Evolutionary conservation across 2,113 vertebrate species (phyloP).

Genomic region (Oxygymnocypris stewartii): DNA sequence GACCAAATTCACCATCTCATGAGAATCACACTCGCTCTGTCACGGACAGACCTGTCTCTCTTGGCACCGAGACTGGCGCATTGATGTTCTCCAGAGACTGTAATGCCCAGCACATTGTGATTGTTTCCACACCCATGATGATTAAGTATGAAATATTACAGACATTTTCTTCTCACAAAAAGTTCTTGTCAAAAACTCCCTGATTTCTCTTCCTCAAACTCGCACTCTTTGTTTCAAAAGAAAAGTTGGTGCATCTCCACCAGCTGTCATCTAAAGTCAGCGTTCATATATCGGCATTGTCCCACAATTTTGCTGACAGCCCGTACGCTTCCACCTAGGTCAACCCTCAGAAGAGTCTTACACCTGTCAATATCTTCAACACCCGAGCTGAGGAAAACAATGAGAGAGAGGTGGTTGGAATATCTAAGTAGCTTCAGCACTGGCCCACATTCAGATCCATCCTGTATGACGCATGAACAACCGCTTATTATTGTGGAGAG

Average conservation of each 20-base stretch:
- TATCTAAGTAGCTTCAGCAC: conserved; percentile 75
- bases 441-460: conserved; percentile 67
- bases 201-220: not conserved
- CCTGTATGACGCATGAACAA: conserved; percentile 58
- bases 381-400: conserved; percentile 56
- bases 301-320: conserved; percentile 52
- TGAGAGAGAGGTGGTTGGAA: conserved; percentile 60
- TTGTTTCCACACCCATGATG: conserved; percentile 43
- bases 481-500: conserved; percentile 60
- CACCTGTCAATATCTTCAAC: conserved; percentile 78
- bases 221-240: not conserved
- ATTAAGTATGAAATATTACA: conserved; percentile 39
- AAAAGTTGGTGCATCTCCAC: conserved; percentile 39
- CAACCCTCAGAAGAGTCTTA: conserved; percentile 60
- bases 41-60: conserved; percentile 29
- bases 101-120: conserved; percentile 13
- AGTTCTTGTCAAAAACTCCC: conserved; percentile 17
- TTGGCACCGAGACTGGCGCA: conserved; percentile 17
- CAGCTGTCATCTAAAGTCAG: conserved; percentile 55
- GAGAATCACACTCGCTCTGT: conserved; percentile 42
- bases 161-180: conserved; percentile 25
- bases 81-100: conserved; percentile 23
- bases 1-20: conserved; percentile 34
- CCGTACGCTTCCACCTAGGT: conserved; percentile 66
- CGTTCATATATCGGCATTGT: conserved; percentile 51